A percentile compares a stretch with the other conserved stretches of the same genome.
Conservation (phyloP, 2,888 invertebrate genomes). For the Neoascia interrupta region DNA sequence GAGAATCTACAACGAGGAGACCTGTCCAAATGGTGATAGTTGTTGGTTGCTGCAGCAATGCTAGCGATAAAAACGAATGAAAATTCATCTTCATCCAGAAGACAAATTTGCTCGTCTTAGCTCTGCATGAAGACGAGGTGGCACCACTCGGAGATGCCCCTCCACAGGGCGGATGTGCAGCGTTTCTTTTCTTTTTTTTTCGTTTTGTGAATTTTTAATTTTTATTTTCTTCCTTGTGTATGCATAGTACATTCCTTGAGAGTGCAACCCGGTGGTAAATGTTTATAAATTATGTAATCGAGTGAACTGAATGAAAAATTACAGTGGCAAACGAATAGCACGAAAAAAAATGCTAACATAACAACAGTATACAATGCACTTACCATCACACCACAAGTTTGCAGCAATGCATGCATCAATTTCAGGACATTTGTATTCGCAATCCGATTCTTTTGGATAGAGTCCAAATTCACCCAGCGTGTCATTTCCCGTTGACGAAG, state of each 20-base stretch:
- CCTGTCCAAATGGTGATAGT: too few species aligned
- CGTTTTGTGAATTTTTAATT: conserved; percentile 30
- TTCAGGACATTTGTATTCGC: conserved; percentile 85
- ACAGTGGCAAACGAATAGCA: neutral
- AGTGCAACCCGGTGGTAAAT: conserved; percentile 19
- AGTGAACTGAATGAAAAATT: conserved; percentile 43
- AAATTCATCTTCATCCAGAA: conserved; percentile 65
- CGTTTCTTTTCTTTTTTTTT: too few species aligned
- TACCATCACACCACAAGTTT: conserved; percentile 88
- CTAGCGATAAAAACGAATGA: conserved; percentile 42
- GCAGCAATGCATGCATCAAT: conserved; percentile 88
- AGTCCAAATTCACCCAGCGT: conserved; percentile 79
- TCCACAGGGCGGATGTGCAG: conserved; percentile 16
- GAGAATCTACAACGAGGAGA: neutral
- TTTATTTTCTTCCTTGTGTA: conserved; percentile 6
- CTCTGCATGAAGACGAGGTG: conserved; percentile 30
- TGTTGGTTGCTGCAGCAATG: conserved; percentile 34
- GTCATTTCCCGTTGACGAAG: conserved; percentile 76
- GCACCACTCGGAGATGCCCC: neutral
- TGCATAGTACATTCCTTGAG: neutral
- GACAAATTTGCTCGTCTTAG: conserved; percentile 55
- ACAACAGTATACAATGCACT: conserved; percentile 74
- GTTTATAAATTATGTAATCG: conserved; percentile 52
- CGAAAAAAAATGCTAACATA: conserved; percentile 1
- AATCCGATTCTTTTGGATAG: conserved; percentile 81